Base-by-base conservation (phyloP, 2,797 vertebrate species). In the Aulostomus chinensis region DNA sequence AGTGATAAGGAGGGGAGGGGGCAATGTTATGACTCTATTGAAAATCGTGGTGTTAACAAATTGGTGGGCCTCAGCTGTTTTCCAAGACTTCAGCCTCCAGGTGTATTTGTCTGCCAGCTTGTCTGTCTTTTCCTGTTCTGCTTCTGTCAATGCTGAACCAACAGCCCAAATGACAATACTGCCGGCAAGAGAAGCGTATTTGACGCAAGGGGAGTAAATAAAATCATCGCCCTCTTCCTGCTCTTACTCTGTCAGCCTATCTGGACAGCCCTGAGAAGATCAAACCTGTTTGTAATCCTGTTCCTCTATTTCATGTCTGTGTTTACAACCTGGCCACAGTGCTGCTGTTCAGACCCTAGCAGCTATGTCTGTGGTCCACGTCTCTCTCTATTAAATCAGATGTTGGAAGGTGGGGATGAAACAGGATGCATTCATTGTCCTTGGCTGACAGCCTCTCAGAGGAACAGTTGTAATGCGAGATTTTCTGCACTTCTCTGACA, bases 161-260 rank as follows among this genome's bases (percentile, higher is more conserved):
- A 80, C 80, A 62, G 68, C 78, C 68, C 64, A 58, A 84, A 87
- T 87, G 86, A 88, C 86, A 88, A 84, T 9, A 79, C 85, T 86
- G 73, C 63, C 4, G 79, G 85, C 81, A 17, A 77, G 35, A 79
- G 57, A 73, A 56, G 36, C 53, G 38, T 31, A 46, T 62, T 51
- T 80, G 81, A 85, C 25, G 59, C 53, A 58, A 60, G 57, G 65
- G 51, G 36, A 60, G 65, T 43, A 70, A 80, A 83, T 81, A 53
- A 81, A 86, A 83, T 26, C 31, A 55, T 35, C 13, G 0, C 31
- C 31, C 40, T 7, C 58, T 36, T 48, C 39, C 65, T 59, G 4
- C 33, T 37, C 67, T 55, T 61, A 63, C 65, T 31, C 58, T 75
- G 74, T 81, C 84, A 86, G 78, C 55, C 43, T 2, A 54, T 50